phyloP scores from a whole-genome alignment of 2,797 vertebrate genomes.

The Enteromius thamalakanensis region DNA sequence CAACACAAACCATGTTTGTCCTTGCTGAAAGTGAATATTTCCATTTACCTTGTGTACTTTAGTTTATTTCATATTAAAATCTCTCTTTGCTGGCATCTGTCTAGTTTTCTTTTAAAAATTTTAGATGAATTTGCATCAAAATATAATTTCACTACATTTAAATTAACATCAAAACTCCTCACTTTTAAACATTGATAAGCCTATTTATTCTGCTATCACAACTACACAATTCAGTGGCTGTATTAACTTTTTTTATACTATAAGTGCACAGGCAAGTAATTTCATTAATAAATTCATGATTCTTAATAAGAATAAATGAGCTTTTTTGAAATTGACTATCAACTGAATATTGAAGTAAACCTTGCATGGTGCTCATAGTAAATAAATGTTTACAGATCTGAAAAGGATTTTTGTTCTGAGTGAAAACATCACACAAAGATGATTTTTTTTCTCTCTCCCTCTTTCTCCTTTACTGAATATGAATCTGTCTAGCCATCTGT shows the following conservation, averaged over 20 bases:
- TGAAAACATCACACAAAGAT: conserved; percentile 1
- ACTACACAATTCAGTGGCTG: not conserved
- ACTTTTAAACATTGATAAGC: not conserved
- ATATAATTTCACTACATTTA: not conserved
- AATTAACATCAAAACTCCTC: not conserved
- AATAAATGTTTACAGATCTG: not conserved
- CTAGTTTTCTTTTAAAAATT: not conserved
- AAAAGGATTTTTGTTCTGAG: not conserved
- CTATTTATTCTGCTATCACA: not conserved
- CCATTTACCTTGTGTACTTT: not conserved
- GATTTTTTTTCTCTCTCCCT: not conserved
- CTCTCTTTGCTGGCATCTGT: not conserved
- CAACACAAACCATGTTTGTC: not conserved
- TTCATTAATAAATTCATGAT: not conserved
- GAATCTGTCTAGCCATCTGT: conserved; percentile 26
- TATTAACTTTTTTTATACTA: no score
- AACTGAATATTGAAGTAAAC: not conserved
- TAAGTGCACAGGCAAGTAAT: not conserved
- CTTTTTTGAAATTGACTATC: not conserved
- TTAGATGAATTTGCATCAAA: not conserved
- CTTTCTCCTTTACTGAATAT: not conserved
- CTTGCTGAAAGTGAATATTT: not conserved
- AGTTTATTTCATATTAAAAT: not conserved
- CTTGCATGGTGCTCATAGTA: not conserved
- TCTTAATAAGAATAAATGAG: not conserved